Conservation (phyloP, 2,888 invertebrate species). For the Dascillus cervinus region DNA sequence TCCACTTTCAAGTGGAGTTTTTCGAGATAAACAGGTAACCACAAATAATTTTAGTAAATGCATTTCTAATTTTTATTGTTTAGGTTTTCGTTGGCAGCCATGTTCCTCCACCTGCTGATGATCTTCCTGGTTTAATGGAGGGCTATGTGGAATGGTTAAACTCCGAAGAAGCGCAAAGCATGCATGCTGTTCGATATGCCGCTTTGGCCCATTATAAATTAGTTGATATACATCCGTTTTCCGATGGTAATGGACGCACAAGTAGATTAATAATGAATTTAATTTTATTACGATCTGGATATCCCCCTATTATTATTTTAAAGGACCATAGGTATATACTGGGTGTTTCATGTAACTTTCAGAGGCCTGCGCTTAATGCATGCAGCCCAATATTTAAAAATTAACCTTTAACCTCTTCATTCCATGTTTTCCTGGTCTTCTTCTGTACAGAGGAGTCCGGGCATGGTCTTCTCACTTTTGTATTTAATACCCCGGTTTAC, state of each 20-base stretch:
- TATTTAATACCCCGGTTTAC: no score
- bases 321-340: constrained; percentile 69
- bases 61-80: not conserved
- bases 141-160: constrained; percentile 91
- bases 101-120: constrained; percentile 80
- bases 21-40: constrained; percentile 67
- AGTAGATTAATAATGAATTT: constrained; percentile 94
- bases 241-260: constrained; percentile 94
- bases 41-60: not conserved
- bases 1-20: constrained; percentile 82
- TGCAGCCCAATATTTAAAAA: no score
- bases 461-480: no score
- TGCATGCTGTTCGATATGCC: constrained; percentile 90
- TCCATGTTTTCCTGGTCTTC: no score
- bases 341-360: no score
- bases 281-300: constrained; percentile 90
- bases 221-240: constrained; percentile 95
- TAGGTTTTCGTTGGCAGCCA: constrained; percentile 91
- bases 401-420: no score
- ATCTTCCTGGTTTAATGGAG: constrained; percentile 73
- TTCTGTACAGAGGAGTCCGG: no score
- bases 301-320: constrained; percentile 90
- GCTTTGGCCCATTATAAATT: constrained; percentile 95
- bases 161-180: constrained; percentile 73
- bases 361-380: no score